phyloP scores from a whole-genome alignment of 2,113 vertebrate species.

The Dasypus novemcinctus region DNA sequence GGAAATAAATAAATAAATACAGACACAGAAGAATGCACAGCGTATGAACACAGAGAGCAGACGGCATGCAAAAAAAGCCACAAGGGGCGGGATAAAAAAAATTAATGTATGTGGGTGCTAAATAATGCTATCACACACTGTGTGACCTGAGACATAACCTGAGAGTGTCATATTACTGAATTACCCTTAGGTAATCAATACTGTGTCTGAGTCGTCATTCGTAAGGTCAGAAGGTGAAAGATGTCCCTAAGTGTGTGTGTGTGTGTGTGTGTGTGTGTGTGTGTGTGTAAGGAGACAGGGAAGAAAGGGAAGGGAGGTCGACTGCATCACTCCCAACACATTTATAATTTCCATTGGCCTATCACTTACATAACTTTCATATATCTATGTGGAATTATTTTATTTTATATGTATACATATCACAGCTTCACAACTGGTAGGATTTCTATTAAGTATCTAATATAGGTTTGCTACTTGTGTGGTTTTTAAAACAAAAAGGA shows the following conservation, averaged over 20 bases:
- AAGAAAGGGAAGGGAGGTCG: not conserved
- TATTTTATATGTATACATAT: constrained; percentile 57
- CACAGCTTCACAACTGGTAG: constrained; percentile 41
- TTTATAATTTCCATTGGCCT: constrained; percentile 40
- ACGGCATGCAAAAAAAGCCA: no score
- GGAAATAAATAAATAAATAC: no score
- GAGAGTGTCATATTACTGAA: constrained; percentile 54
- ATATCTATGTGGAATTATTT: constrained; percentile 44
- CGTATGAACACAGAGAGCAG: no score
- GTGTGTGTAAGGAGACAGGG: not conserved
- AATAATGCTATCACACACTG: constrained; percentile 58
- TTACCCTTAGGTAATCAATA: constrained; percentile 66
- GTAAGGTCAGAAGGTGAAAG: not conserved
- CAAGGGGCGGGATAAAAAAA: no score
- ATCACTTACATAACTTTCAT: constrained; percentile 41
- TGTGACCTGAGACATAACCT: constrained; percentile 50
- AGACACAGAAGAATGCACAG: no score
- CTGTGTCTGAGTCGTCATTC: constrained; percentile 56
- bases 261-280: not conserved
- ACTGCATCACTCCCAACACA: not conserved
- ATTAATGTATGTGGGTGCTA: constrained; percentile 63
- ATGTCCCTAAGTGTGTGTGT: constrained; percentile 15
- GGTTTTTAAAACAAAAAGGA: constrained; percentile 61
- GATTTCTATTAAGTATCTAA: constrained; percentile 50
- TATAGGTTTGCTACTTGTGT: constrained; percentile 53